Percentiles rank a stretch among this genome's conserved stretches.
Conservation (phyloP, 2,888 invertebrate species). For the Tenthredo amoena region DNA sequence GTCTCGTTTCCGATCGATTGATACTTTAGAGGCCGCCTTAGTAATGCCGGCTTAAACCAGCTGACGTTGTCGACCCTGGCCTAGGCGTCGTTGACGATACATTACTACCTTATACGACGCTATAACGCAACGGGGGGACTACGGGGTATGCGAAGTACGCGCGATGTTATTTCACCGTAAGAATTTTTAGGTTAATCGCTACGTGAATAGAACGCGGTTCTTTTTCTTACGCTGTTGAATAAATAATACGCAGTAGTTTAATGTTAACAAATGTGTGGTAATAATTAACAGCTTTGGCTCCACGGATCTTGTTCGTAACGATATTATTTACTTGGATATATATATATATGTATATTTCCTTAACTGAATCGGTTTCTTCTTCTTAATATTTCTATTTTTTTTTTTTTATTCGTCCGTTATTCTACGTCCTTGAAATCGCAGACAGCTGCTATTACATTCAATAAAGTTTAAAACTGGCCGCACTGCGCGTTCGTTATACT, state of each 20-base stretch:
- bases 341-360: neutral
- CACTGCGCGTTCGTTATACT: neutral
- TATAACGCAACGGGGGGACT: neutral
- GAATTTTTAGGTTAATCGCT: neutral
- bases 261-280: no score
- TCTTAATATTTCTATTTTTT: neutral
- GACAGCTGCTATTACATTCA: neutral
- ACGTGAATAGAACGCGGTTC: no score
- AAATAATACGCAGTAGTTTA: neutral
- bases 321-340: neutral
- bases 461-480: neutral
- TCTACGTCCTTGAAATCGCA: constrained; percentile 14
- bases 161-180: neutral
- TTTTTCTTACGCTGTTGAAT: neutral
- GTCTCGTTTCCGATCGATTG: constrained; percentile 25
- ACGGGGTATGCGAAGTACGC: neutral
- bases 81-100: constrained; percentile 20
- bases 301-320: neutral
- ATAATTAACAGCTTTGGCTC: neutral
- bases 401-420: neutral
- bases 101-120: neutral
- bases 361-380: neutral
- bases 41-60: constrained; percentile 42
- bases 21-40: constrained; percentile 43
- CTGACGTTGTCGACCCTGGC: constrained; percentile 47